Evolutionary conservation across 2,113 vertebrate species (phyloP).

Genomic region (rat (Rattus norvegicus)): DNA sequence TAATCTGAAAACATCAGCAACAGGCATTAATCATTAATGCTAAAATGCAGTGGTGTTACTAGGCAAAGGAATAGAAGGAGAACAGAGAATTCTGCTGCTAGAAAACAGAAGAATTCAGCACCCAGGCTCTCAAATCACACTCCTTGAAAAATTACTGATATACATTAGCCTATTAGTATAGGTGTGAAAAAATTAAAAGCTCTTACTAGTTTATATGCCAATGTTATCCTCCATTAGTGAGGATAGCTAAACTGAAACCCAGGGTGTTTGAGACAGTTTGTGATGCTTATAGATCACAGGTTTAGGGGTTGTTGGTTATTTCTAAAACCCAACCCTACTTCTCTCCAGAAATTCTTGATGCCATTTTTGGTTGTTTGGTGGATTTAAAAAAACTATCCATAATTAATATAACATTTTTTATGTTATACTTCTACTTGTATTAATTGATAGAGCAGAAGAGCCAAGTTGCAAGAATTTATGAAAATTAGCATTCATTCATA

Average conservation of each 20-base stretch:
- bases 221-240: constrained; percentile 13
- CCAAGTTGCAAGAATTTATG: background rate
- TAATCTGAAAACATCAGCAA: constrained; percentile 53
- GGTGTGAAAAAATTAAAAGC: background rate
- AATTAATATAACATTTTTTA: constrained; percentile 5
- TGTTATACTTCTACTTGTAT: constrained; percentile 27
- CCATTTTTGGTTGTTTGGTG: background rate
- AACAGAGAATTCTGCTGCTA: background rate
- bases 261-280: background rate
- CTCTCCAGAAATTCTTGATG: background rate
- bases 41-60: constrained; percentile 32
- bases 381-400: background rate
- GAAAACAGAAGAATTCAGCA: constrained; percentile 15
- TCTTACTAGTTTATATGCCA: background rate
- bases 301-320: background rate
- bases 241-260: background rate
- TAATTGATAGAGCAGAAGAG: background rate
- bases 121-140: background rate
- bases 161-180: background rate
- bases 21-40: constrained; percentile 59
- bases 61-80: background rate
- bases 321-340: background rate
- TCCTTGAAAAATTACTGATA: constrained; percentile 42
- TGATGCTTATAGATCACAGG: background rate
- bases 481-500: background rate